These are phyloP conservation scores for Parus major DNA, from an alignment of 2,113 vertebrate species.

Conservation along the genomic window DNA sequence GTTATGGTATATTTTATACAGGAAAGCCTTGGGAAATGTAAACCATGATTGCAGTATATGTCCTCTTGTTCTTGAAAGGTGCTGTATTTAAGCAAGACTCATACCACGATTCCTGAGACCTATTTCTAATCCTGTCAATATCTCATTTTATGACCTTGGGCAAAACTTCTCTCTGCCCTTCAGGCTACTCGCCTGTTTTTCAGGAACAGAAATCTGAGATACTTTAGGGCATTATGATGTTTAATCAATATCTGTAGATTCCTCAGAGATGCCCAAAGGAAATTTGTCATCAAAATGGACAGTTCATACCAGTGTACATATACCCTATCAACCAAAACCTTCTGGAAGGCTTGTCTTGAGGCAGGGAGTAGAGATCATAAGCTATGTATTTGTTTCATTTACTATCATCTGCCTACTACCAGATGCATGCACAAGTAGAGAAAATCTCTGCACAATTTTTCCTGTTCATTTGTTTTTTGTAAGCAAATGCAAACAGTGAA, in stretches of 20 bases:
- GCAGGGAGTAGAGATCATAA: not conserved
- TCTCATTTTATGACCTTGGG: constrained; percentile 13
- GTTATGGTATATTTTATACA: not conserved
- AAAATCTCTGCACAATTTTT: not conserved
- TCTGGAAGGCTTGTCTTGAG: not conserved
- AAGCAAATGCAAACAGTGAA: not conserved
- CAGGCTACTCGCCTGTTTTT: not conserved
- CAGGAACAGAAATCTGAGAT: not conserved
- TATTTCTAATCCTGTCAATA: not conserved
- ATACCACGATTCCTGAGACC: not conserved
- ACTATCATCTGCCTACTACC: not conserved
- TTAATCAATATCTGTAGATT: not conserved
- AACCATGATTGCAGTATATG: not conserved
- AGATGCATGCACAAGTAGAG: not conserved
- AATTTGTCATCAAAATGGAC: not conserved
- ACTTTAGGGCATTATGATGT: not conserved
- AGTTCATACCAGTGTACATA: not conserved
- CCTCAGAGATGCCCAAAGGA: not conserved
- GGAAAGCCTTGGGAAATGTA: not conserved
- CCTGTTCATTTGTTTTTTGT: not conserved
- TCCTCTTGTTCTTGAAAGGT: not conserved
- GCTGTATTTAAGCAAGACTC: not conserved
- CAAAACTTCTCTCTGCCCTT: not conserved
- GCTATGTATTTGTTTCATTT: not conserved
- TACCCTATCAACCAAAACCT: not conserved